Evolutionary conservation across 2,113 vertebrate species (phyloP).

Genomic region (Macquaria ambigua): DNA sequence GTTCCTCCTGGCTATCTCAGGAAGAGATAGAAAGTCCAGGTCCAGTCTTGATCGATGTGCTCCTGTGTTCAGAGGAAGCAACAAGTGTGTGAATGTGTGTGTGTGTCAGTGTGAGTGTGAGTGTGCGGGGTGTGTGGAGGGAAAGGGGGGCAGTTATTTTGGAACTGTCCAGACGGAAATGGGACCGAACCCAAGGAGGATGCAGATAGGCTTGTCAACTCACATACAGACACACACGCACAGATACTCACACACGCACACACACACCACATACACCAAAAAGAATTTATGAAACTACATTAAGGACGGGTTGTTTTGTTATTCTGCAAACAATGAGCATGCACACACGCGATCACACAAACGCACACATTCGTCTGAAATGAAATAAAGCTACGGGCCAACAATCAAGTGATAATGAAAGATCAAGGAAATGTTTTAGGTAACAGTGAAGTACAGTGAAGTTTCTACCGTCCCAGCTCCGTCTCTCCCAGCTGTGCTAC

Average conservation of each 20-base stretch:
- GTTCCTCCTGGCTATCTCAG: conserved; percentile 59
- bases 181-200: conserved; percentile 89
- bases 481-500: not conserved
- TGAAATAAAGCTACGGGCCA: conserved; percentile 46
- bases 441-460: not conserved
- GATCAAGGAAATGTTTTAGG: conserved; percentile 16
- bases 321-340: conserved; percentile 22
- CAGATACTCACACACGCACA: conserved; percentile 24
- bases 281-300: not conserved
- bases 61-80: conserved; percentile 90
- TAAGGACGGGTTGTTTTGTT: conserved; percentile 6
- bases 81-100: conserved; percentile 73
- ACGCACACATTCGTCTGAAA: not conserved
- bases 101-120: conserved; percentile 21
- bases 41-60: conserved; percentile 91
- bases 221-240: conserved; percentile 26
- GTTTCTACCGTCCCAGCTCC: no score
- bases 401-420: conserved; percentile 52
- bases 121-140: conserved; percentile 50
- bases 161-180: conserved; percentile 90
- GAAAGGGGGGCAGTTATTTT: conserved; percentile 88
- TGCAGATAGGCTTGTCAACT: conserved; percentile 86
- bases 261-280: conserved; percentile 26
- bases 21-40: conserved; percentile 93
- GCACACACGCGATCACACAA: conserved; percentile 32